Base-by-base conservation (phyloP, 37 sponge, comb jelly and placozoan species). In the Axinella damicornis region DNA sequence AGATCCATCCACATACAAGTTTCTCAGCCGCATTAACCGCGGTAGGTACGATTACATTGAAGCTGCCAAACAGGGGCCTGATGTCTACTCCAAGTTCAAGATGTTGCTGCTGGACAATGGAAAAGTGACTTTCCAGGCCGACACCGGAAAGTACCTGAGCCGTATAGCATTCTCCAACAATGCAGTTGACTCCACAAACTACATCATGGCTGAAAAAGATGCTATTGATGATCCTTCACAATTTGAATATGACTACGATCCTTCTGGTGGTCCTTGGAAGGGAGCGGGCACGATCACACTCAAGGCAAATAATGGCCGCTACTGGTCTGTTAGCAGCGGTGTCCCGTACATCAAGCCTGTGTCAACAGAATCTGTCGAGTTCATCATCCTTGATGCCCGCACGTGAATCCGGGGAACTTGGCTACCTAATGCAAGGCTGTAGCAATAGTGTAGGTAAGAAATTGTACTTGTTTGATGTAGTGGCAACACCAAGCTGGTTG, bases 121-220 rank as follows among this genome's bases (percentile, higher is more conserved):
- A 20, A 34, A 31, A 36, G 30, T 69, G 22, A 34, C 69, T 31
- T 32, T 69, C 69, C 69, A 69, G 27, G 69, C 69, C 4, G 12
- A 69, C 34, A 69, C 5, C 12, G 69, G 69, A 27, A 69, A 69
- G 35, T 69, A 69, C 69, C 69, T 69, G 35, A 69, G 69, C 37
- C 69, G 69, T 21, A 69, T 69, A 27, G 36, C 37, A 27, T 69
- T 30, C 12, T 20, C 30, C 33, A 69, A 34, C 13, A 21, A 31
- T 32, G 69, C 69, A 6, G 22, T 69, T 31, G 69, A 69, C 5
- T 4, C 22, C 2, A 19, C 1, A 9, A 69, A 69, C 37, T 32
- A 69, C 69, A 69, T 69, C 4, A 36, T 30, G 27, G 13, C 69
- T 31, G 36, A 36, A 6, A 69, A 69, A 32, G 21, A 9, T 34